Conservation (phyloP, 2,888 invertebrate species). For the Microchrysa polita region DNA sequence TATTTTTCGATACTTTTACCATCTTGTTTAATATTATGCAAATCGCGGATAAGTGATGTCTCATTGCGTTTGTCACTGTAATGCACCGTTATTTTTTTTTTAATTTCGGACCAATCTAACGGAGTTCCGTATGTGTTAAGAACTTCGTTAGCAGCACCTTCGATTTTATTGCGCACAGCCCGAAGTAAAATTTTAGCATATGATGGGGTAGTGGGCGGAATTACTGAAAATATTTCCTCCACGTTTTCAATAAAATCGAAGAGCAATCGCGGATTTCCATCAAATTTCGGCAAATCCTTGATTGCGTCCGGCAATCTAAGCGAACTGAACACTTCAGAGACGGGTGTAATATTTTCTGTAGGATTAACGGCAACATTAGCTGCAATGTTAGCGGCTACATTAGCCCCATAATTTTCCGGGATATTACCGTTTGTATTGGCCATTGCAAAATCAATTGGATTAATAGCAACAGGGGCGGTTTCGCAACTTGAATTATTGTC, state of each 20-base stretch:
- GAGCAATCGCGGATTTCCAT: slow-evolving; percentile 37
- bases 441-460: too few species aligned
- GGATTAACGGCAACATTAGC: too few species aligned
- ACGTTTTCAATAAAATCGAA: slow-evolving; percentile 13
- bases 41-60: slow-evolving; percentile 37
- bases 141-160: slow-evolving; percentile 31
- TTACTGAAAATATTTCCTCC: background rate
- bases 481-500: too few species aligned
- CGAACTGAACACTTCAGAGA: too few species aligned
- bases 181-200: slow-evolving; percentile 15
- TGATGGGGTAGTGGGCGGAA: slow-evolving; percentile 6
- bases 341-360: too few species aligned
- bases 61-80: slow-evolving; percentile 31
- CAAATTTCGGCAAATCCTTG: slow-evolving; percentile 50
- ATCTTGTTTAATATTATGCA: background rate
- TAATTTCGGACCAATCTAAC: slow-evolving; percentile 8
- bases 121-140: slow-evolving; percentile 12
- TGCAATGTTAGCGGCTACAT: too few species aligned
- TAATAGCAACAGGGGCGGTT: too few species aligned
- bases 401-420: too few species aligned
- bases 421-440: too few species aligned
- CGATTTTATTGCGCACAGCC: slow-evolving; percentile 45
- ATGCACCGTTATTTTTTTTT: slow-evolving; percentile 14
- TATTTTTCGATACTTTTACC: slow-evolving; percentile 12
- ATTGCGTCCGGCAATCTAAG: slow-evolving; percentile 49